Base-by-base conservation (phyloP, 2,888 invertebrate genomes). In the Plusia festucae region DNA sequence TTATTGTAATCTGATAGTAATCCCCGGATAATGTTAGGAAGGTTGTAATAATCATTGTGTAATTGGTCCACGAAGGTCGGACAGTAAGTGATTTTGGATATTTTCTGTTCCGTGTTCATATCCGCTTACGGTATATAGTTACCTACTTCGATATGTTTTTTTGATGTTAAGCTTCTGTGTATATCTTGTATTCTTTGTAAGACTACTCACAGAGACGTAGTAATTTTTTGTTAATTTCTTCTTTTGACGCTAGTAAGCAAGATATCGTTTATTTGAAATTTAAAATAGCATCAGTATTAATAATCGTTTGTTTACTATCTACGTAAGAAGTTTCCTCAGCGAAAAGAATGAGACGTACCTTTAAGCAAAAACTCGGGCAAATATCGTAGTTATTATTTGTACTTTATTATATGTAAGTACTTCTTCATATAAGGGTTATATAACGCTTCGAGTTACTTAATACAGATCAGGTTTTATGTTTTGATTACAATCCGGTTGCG, bases 391-490 rank as follows among this genome's bases (percentile, higher is more conserved):
- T 6, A 5, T 40, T n/a, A n/a, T n/a, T n/a, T n/a, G n/a, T n/a
- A n/a, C n/a, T n/a, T n/a, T n/a, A n/a, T n/a, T n/a, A 40, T n/a
- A 34, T 40, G 9, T 9, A 30, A n/a, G n/a, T n/a, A n/a, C n/a
- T n/a, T n/a, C 30, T 30, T 7, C 30, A 30, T 8, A 9, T 7
- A 30, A 1, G 30, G n/a, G 40, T 40, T n/a, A 40, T 32, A 11
- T 13, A 15, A 34, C 15, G 22, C 9, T 40, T 15, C 9, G 34
- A 11, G 44, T 59, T 52, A 40, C 54, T 15, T 46, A 18, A 61
- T 46, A 34, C 27, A 27, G 11, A 73, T 53, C 58, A 55, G 56
- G 53, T 63, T 59, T 74, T 46, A 59, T 30, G 68, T 55, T 53
- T 53, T 46, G 55, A 16, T 32, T 22, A 24, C 34, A 74, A 58